phyloP scores from a whole-genome alignment of 1,140 invertebrate genomes.

The Penaeus vannamei region DNA sequence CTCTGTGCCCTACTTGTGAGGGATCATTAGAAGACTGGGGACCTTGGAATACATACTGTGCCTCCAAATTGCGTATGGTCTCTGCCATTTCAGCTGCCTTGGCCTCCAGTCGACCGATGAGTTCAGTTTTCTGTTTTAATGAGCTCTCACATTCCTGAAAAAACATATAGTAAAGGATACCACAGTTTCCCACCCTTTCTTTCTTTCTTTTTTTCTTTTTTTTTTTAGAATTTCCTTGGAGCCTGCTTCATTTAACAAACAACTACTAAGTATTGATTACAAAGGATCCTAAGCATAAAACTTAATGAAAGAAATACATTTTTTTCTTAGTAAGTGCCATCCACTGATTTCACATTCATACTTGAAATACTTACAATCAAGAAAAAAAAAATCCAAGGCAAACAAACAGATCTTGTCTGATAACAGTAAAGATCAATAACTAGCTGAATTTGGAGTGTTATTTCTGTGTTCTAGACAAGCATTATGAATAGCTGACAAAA shows the following conservation, averaged over 20 bases:
- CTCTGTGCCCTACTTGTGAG: constrained; percentile 56
- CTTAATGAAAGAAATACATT: constrained; percentile 13
- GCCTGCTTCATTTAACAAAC: constrained; percentile 27
- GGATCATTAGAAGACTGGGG: constrained; percentile 59
- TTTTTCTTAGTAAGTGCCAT: no score
- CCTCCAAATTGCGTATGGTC: constrained; percentile 66
- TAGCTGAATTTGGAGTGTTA: constrained; percentile 5
- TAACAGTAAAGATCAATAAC: background rate
- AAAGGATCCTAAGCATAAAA: constrained; percentile 13
- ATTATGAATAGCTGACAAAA: constrained; percentile 27
- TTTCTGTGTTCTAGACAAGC: constrained; percentile 16
- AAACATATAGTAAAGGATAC: constrained; percentile 54
- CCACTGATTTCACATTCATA: no score
- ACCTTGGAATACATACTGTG: constrained; percentile 67
- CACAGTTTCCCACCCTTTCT: constrained; percentile 7
- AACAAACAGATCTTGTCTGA: no score
- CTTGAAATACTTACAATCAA: no score
- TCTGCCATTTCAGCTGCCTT: constrained; percentile 65
- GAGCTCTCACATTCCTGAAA: constrained; percentile 68
- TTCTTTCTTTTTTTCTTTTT: background rate
- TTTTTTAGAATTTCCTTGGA: constrained; percentile 32
- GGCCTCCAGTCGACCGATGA: constrained; percentile 60
- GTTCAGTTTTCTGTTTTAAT: constrained; percentile 67
- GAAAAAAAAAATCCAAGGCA: no score
- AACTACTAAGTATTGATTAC: background rate